These are phyloP conservation scores for Drosophila yakuba DNA, from an alignment of 1,140 invertebrate species.

Conservation along the genomic window DNA sequence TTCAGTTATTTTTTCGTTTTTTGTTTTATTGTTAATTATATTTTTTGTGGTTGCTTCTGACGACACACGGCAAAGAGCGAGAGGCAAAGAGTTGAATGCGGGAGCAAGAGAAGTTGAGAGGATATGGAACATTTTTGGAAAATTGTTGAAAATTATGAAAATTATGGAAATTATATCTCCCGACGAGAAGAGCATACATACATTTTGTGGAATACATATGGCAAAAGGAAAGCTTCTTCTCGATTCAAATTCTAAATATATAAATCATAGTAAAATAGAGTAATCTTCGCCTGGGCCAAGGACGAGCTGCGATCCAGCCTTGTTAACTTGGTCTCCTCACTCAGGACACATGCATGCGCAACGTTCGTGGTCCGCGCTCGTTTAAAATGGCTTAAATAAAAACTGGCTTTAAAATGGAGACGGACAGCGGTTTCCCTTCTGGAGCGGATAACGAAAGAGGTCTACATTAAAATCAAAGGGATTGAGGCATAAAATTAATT, in stretches of 20 bases:
- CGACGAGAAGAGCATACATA: slow-evolving; percentile 16
- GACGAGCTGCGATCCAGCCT: slow-evolving; percentile 3
- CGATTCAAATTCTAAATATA: slow-evolving; percentile 1
- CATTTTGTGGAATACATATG: slow-evolving; percentile 21
- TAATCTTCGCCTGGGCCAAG: not conserved
- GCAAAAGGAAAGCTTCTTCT: slow-evolving; percentile 17
- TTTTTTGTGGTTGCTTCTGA: slow-evolving; percentile 27
- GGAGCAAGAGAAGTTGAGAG: slow-evolving; percentile 3
- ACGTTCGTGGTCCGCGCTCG: not conserved
- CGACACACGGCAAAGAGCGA: slow-evolving; percentile 61
- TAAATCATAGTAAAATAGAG: slow-evolving; percentile 6
- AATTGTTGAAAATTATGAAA: slow-evolving; percentile 4
- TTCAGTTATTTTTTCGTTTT: slow-evolving; percentile 14
- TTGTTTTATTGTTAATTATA: not conserved
- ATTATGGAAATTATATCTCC: not conserved
- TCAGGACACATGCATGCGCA: slow-evolving; percentile 6
- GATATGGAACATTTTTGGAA: slow-evolving; percentile 6
- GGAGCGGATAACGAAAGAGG: slow-evolving; percentile 42
- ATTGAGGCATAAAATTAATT: slow-evolving; percentile 35
- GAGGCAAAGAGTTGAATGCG: slow-evolving; percentile 43
- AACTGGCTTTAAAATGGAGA: slow-evolving; percentile 25
- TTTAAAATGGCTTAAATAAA: slow-evolving; percentile 33
- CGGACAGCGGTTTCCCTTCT: slow-evolving; percentile 16
- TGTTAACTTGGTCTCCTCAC: slow-evolving; percentile 3
- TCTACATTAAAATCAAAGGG: slow-evolving; percentile 51